Percentiles rank a stretch among this genome's conserved stretches.
These are phyloP conservation scores for Philaethria dido DNA, from an alignment of 2,888 invertebrate species.

Conservation along the genomic window DNA sequence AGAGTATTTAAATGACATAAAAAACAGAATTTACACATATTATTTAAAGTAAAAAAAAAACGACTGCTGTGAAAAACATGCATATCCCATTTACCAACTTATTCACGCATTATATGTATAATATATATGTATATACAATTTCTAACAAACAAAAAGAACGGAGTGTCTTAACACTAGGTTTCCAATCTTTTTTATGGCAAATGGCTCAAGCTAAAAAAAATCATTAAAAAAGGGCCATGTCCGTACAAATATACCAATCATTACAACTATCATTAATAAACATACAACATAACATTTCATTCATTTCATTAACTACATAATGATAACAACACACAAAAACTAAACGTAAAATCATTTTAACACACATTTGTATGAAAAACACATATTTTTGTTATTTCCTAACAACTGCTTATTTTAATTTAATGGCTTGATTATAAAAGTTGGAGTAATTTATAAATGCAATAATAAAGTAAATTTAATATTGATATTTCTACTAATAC, in stretches of 20 bases:
- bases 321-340: constrained; percentile 25
- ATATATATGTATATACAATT: too few species aligned
- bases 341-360: not conserved
- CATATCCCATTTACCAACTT: too few species aligned
- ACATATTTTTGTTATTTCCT: not conserved
- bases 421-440: constrained; percentile 9
- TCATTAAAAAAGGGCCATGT: not conserved
- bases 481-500: not conserved
- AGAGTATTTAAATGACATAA: too few species aligned
- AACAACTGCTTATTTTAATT: constrained; percentile 14
- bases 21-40: too few species aligned
- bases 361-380: constrained; percentile 3
- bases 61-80: too few species aligned
- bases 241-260: constrained; percentile 14
- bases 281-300: constrained; percentile 16
- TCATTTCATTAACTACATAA: constrained; percentile 14
- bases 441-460: constrained; percentile 18
- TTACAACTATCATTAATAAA: constrained; percentile 1
- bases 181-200: too few species aligned
- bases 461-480: constrained; percentile 1
- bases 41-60: too few species aligned
- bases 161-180: too few species aligned
- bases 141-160: too few species aligned
- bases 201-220: too few species aligned
- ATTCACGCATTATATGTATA: too few species aligned